phyloP scores from a whole-genome alignment of 2,888 invertebrate species.

The Chesias legatella region DNA sequence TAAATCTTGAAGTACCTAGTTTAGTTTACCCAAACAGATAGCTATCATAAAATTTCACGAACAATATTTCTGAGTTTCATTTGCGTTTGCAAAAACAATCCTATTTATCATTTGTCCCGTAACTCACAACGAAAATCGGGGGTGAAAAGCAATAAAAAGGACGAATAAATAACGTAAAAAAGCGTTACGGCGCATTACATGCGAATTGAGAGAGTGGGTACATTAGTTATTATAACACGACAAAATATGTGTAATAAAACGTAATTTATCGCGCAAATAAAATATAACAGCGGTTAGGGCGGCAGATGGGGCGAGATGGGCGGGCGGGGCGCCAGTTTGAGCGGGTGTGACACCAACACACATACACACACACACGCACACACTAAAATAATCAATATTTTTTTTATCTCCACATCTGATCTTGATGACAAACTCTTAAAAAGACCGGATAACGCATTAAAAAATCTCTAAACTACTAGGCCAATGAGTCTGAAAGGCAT shows the following conservation, averaged over 20 bases:
- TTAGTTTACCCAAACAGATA: no score
- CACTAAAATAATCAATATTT: no score
- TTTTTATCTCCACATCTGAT: no score
- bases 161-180: constrained; percentile 68
- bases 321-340: constrained; percentile 29
- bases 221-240: constrained; percentile 82
- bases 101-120: constrained; percentile 35
- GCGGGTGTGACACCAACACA: no score
- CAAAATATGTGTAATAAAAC: constrained; percentile 82
- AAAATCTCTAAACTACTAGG: no score
- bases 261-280: constrained; percentile 80
- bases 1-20: no score
- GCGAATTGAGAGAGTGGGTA: constrained; percentile 77
- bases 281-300: constrained; percentile 79
- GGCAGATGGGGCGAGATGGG: constrained; percentile 72
- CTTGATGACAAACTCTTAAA: no score
- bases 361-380: no score
- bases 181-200: constrained; percentile 73
- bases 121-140: constrained; percentile 41
- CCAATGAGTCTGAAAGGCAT: no score
- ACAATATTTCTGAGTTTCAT: constrained; percentile 11
- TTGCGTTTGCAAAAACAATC: constrained; percentile 18
- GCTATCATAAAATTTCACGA: background rate
- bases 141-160: constrained; percentile 59
- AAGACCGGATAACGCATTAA: no score